phyloP scores from a whole-genome alignment of 1,140 invertebrate species.

The Pararge aegeria region DNA sequence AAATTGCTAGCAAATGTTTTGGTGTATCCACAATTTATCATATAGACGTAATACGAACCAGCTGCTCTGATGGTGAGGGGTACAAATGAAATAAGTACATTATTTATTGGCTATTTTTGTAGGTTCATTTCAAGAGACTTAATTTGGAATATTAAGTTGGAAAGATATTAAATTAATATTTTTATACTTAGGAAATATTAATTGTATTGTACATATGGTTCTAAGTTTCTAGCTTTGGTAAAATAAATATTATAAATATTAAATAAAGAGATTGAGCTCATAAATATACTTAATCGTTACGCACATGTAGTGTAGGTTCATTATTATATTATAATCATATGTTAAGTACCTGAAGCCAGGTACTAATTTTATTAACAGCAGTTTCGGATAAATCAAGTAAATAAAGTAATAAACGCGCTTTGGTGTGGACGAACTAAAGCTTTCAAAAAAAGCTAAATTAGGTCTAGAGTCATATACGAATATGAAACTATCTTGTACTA shows the following conservation, averaged over 20 bases:
- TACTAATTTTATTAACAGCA: too few relatives aligned
- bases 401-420: too few relatives aligned
- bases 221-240: conserved; percentile 39
- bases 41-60: conserved; percentile 49
- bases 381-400: too few relatives aligned
- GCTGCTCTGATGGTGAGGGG: conserved; percentile 74
- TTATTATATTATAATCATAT: too few relatives aligned
- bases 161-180: conserved; percentile 75
- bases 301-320: too few relatives aligned
- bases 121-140: conserved; percentile 61
- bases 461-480: too few relatives aligned
- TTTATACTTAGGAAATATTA: conserved; percentile 64
- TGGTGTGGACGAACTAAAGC: too few relatives aligned
- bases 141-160: conserved; percentile 52
- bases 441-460: too few relatives aligned
- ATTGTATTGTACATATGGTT: conserved; percentile 34
- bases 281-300: not conserved
- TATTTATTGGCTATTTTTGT: conserved; percentile 69
- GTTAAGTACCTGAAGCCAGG: too few relatives aligned
- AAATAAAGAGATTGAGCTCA: too few relatives aligned
- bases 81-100: conserved; percentile 68
- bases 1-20: conserved; percentile 2
- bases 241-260: too few relatives aligned
- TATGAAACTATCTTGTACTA: too few relatives aligned
- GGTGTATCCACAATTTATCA: conserved; percentile 17